phyloP scores from a whole-genome alignment of 2,113 vertebrate species.

The Paratilapia polleni region DNA sequence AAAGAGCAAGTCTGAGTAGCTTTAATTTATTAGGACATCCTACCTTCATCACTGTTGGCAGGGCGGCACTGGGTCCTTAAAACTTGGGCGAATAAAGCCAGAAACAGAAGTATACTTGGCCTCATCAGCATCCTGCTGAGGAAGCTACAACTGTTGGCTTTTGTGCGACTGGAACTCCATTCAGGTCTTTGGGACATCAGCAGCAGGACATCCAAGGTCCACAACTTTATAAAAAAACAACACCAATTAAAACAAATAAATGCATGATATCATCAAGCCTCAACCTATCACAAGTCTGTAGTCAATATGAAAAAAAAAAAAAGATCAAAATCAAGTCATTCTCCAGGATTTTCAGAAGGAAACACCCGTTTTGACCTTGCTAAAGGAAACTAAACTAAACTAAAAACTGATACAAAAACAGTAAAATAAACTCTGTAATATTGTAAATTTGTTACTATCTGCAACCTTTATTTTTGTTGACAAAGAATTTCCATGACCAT shows the following conservation, averaged over 20 bases:
- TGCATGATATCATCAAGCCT: neutral
- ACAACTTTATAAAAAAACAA: conserved; percentile 14
- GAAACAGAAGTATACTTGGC: conserved; percentile 73
- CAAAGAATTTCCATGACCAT: neutral
- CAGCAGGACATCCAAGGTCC: conserved; percentile 58
- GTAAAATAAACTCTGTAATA: neutral
- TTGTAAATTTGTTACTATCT: neutral
- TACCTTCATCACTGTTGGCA: conserved; percentile 77
- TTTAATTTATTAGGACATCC: conserved; percentile 11
- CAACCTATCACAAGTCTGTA: neutral
- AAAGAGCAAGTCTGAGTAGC: neutral
- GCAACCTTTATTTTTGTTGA: neutral
- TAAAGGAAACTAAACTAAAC: neutral
- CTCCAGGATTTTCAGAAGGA: neutral
- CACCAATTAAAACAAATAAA: neutral
- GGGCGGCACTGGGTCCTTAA: conserved; percentile 69
- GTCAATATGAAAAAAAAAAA: neutral
- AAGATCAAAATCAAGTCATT: neutral
- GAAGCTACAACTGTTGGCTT: conserved; percentile 71
- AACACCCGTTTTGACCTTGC: neutral
- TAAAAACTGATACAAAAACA: neutral
- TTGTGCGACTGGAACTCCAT: conserved; percentile 75
- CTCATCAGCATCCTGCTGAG: conserved; percentile 78
- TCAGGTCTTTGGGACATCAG: conserved; percentile 75
- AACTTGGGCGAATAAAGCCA: conserved; percentile 73